phyloP scores from a whole-genome alignment of 2,113 vertebrate genomes.

The Aplodontia rufa region DNA sequence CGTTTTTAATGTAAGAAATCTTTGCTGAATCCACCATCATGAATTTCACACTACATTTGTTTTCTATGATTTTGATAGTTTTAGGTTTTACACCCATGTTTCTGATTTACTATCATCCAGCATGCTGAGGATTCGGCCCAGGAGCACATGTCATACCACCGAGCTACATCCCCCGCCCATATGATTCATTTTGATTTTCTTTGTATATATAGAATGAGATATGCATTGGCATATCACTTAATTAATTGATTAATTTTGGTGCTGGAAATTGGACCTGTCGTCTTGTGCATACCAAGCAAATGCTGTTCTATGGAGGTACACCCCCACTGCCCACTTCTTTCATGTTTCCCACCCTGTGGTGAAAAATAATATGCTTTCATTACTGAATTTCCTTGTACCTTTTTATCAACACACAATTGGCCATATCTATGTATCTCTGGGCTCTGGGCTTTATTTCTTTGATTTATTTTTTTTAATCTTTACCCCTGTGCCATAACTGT shows the following conservation, averaged over 20 bases:
- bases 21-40: background rate
- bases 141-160: background rate
- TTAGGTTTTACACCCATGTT: background rate
- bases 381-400: background rate
- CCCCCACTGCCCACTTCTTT: background rate
- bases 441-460: background rate
- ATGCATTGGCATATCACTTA: background rate
- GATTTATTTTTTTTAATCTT: background rate
- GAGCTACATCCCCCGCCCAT: background rate
- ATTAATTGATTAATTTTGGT: background rate
- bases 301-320: background rate
- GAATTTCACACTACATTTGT: background rate
- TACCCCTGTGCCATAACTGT: background rate
- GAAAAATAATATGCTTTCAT: background rate
- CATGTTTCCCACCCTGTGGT: background rate
- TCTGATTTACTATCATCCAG: background rate
- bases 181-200: background rate
- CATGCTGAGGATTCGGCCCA: background rate
- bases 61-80: background rate
- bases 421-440: background rate
- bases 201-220: background rate
- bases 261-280: too few relatives aligned
- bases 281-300: background rate
- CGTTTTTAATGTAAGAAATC: background rate
- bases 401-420: background rate